A percentile compares a stretch with the other conserved stretches of the same genome.
Evolutionary conservation across 2,888 invertebrate species (phyloP).

Genomic region (Cistogaster globosa): DNA sequence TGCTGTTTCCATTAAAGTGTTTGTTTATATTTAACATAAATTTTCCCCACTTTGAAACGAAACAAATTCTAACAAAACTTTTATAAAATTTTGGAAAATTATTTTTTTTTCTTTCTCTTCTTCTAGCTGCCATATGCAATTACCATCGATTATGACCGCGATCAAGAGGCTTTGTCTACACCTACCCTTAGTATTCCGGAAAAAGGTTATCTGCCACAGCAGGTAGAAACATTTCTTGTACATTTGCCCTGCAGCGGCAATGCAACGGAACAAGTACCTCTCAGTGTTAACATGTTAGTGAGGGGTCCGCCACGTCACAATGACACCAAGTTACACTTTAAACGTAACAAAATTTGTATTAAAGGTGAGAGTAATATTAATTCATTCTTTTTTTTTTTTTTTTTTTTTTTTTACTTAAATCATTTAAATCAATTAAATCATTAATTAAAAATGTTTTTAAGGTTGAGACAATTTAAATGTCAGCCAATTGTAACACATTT

Average conservation of each 20-base stretch:
- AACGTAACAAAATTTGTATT: slow-evolving; percentile 93
- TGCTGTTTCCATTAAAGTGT: slow-evolving; percentile 23
- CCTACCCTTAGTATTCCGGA: slow-evolving; percentile 93
- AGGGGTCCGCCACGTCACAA: slow-evolving; percentile 89
- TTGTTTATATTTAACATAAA: background rate
- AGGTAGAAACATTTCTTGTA: slow-evolving; percentile 90
- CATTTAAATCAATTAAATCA: slow-evolving; percentile 40
- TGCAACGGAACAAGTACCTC: slow-evolving; percentile 91
- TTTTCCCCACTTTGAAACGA: background rate
- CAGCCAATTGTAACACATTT: background rate
- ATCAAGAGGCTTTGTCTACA: slow-evolving; percentile 89
- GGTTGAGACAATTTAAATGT: too few relatives aligned
- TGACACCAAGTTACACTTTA: slow-evolving; percentile 89
- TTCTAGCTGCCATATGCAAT: slow-evolving; percentile 83
- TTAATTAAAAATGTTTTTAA: background rate
- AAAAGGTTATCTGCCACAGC: slow-evolving; percentile 90
- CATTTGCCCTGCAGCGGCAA: slow-evolving; percentile 92
- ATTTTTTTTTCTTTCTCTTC: background rate
- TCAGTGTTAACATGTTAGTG: slow-evolving; percentile 92
- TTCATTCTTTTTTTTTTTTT: too few relatives aligned
- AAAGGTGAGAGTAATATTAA: slow-evolving; percentile 85
- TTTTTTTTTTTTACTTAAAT: background rate
- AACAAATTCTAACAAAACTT: background rate
- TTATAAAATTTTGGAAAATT: slow-evolving; percentile 24
- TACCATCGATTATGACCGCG: slow-evolving; percentile 84